phyloP scores from a whole-genome alignment of 1,140 invertebrate species.

The Prorops nasuta region DNA sequence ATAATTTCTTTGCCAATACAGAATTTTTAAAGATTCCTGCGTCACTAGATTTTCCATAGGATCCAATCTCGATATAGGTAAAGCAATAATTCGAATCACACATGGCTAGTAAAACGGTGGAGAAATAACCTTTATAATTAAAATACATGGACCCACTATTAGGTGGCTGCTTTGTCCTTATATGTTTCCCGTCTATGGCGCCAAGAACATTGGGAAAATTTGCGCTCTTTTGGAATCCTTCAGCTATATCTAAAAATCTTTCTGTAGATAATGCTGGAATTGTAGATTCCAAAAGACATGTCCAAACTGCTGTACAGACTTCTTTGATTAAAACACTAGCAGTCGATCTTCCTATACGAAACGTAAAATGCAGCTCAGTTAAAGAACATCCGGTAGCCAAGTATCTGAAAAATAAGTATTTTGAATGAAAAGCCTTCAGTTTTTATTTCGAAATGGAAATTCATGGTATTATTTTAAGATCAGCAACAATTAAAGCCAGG shows the following conservation, averaged over 20 bases:
- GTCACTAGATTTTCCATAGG: background rate
- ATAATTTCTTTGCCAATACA: background rate
- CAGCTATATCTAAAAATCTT: background rate
- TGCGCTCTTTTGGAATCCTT: background rate
- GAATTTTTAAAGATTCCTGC: background rate
- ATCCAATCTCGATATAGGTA: background rate
- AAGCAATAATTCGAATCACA: background rate
- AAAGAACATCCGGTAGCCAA: slow-evolving; percentile 7
- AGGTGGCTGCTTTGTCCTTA: no score
- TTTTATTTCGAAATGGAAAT: background rate
- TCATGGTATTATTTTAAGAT: no score
- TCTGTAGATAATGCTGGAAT: slow-evolving; percentile 1
- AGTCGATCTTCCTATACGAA: slow-evolving; percentile 6
- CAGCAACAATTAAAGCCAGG: no score
- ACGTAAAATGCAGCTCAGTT: background rate
- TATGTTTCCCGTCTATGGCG: slow-evolving; percentile 26
- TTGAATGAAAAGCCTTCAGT: background rate
- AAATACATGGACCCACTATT: slow-evolving; percentile 31
- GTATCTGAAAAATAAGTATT: slow-evolving; percentile 12
- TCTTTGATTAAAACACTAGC: slow-evolving; percentile 1
- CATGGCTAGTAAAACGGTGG: slow-evolving; percentile 24
- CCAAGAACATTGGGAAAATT: slow-evolving; percentile 8
- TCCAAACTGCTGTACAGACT: slow-evolving; percentile 9
- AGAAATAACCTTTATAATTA: slow-evolving; percentile 44
- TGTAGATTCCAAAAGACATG: background rate